Evolutionary conservation across 2,113 vertebrate genomes (phyloP).

Genomic region (Bos taurus): ARS-UCD2.0 NC_037328.1:83391001-83391500

Average conservation of each 20-base stretch:
- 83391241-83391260: conserved; percentile 1
- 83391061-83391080: background rate
- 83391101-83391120: background rate
- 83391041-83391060: background rate
- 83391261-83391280: background rate
- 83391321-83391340: background rate
- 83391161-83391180: background rate
- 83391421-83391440: no score
- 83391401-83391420: no score
- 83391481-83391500: no score
- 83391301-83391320: background rate
- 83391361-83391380: background rate
- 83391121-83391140: background rate
- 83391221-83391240: background rate
- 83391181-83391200: background rate
- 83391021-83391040: background rate
- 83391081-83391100: background rate
- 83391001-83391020: background rate
- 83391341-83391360: background rate
- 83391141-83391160: background rate
- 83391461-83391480: no score
- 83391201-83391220: conserved; percentile 11
- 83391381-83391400: no score
- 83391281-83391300: background rate
- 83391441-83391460: no score